Evolutionary conservation across 1,140 invertebrate genomes (phyloP).

Genomic region (Zaprionus kolodkinae): DNA sequence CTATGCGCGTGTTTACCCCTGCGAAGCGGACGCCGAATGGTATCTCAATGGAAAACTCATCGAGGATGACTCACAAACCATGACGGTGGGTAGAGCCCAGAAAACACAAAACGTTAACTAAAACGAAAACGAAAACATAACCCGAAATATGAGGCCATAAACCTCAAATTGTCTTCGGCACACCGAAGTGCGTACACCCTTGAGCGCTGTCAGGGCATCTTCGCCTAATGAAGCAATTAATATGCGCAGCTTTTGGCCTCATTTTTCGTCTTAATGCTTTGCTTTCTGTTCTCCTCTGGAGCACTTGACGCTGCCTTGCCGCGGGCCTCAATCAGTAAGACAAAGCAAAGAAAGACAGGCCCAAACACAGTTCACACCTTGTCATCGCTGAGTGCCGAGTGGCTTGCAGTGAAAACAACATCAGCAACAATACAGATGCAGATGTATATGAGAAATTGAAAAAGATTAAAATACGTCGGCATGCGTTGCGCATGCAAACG

Average conservation of each 20-base stretch:
- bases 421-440: constrained; percentile 19
- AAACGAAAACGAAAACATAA: constrained; percentile 17
- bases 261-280: neutral
- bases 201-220: neutral
- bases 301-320: constrained; percentile 38
- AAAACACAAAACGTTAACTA: too few species aligned
- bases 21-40: constrained; percentile 73
- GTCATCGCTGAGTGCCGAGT: constrained; percentile 20
- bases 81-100: constrained; percentile 72
- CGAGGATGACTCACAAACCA: constrained; percentile 73
- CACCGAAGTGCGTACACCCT: neutral
- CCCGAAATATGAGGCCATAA: neutral
- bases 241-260: constrained; percentile 26
- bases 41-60: constrained; percentile 71
- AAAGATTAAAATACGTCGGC: constrained; percentile 67
- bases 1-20: constrained; percentile 78
- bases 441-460: constrained; percentile 27
- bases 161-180: neutral
- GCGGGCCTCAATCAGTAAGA: constrained; percentile 18
- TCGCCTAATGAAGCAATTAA: constrained; percentile 28
- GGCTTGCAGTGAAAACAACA: constrained; percentile 48
- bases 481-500: constrained; percentile 72
- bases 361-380: constrained; percentile 57
- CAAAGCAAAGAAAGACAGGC: constrained; percentile 20
- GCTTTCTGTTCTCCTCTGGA: neutral